phyloP scores from a whole-genome alignment of 2,888 invertebrate genomes.

The Phymatocera aterrima region DNA sequence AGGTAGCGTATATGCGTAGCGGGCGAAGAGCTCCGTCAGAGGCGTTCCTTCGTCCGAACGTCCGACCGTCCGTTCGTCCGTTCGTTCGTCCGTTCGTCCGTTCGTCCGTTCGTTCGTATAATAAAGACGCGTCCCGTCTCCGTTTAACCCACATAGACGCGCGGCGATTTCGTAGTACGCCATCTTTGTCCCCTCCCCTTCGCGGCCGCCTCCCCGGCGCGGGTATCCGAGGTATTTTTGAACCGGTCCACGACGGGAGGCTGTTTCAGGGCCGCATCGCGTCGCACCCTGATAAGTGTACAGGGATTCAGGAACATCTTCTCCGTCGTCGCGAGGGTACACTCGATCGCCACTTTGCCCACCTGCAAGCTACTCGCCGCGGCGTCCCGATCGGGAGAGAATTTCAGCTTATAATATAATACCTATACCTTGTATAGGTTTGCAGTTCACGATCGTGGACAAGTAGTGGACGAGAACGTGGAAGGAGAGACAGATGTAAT shows the following conservation, averaged over 20 bases:
- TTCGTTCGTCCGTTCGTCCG: constrained; percentile 48
- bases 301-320: not conserved
- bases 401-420: too few species aligned
- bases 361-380: too few species aligned
- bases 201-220: constrained; percentile 64
- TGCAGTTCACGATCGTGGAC: too few species aligned
- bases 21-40: constrained; percentile 41
- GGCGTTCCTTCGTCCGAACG: constrained; percentile 38
- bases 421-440: too few species aligned
- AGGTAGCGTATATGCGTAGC: constrained; percentile 31
- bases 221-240: constrained; percentile 73
- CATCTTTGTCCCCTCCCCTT: constrained; percentile 49
- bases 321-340: too few species aligned
- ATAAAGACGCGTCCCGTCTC: constrained; percentile 70
- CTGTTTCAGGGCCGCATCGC: constrained; percentile 41
- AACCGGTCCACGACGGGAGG: constrained; percentile 71
- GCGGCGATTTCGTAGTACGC: constrained; percentile 42
- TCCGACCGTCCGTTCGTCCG: constrained; percentile 54
- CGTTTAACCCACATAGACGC: constrained; percentile 44
- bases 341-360: too few species aligned
- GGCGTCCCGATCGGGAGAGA: too few species aligned
- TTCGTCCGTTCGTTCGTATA: constrained; percentile 61
- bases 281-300: constrained; percentile 1
- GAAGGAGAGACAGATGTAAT: not conserved
- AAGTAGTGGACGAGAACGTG: not conserved